A percentile compares a stretch with the other conserved stretches of the same genome.
These are phyloP conservation scores for Leontopithecus rosalia DNA, from an alignment of 2,797 vertebrate genomes.

Conservation along the genomic window DNA sequence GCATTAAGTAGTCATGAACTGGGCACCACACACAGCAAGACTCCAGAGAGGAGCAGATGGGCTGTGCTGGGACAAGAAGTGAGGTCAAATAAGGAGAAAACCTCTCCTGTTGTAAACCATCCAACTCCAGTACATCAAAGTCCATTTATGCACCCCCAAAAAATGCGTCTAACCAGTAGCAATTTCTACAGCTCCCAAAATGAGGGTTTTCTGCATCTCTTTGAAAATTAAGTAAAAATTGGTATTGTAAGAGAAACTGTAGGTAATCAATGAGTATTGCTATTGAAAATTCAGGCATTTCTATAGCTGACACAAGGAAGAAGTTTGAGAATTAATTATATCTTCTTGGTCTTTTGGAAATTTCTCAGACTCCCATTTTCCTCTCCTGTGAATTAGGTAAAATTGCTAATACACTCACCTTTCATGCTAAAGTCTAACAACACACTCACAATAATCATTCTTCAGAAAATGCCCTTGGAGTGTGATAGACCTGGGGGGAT, in stretches of 20 bases:
- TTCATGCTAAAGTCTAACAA: not conserved
- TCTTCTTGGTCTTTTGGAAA: not conserved
- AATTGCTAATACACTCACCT: constrained; percentile 18
- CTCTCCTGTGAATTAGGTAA: not conserved
- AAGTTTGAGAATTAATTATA: constrained; percentile 7
- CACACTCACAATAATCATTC: not conserved
- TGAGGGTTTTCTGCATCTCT: not conserved
- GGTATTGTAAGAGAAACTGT: not conserved
- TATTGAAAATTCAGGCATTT: not conserved
- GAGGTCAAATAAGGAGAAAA: not conserved
- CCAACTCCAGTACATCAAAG: not conserved
- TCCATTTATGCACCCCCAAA: not conserved
- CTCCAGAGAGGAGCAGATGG: not conserved
- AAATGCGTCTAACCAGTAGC: not conserved
- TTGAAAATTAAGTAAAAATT: constrained; percentile 12
- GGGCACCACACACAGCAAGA: not conserved
- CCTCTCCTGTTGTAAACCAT: not conserved
- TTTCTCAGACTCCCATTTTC: not conserved
- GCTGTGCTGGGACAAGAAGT: not conserved
- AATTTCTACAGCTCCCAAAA: constrained; percentile 9
- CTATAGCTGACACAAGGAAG: not conserved
- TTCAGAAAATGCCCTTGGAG: constrained; percentile 17
- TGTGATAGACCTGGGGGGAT: not conserved
- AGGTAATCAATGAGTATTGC: not conserved
- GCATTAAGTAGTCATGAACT: not conserved